A percentile compares a stretch with the other conserved stretches of the same genome.
phyloP scores from a whole-genome alignment of 2,113 vertebrate genomes.

The Nothoprocta pentlandii region DNA sequence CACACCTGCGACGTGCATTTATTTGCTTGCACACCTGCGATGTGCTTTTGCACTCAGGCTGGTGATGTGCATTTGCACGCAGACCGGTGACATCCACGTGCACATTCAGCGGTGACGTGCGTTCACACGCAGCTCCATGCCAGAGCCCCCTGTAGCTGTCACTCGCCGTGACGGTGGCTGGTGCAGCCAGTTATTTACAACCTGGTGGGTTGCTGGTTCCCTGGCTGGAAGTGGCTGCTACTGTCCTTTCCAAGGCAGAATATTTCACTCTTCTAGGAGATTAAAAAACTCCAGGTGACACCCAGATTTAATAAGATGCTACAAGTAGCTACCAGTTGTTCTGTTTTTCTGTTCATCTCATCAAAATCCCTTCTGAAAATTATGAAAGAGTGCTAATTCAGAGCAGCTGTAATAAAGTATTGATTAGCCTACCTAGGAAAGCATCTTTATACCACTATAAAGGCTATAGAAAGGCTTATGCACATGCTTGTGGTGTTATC shows the following conservation, averaged over 20 bases:
- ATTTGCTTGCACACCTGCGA: too few species aligned
- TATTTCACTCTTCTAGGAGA: not conserved
- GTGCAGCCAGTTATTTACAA: not conserved
- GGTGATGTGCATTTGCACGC: rapidly evolving
- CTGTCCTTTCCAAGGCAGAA: not conserved
- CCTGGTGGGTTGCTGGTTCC: not conserved
- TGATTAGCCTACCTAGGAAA: not conserved
- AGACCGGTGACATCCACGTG: rapidly evolving
- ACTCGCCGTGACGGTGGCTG: rapidly evolving
- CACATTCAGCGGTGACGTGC: rapidly evolving
- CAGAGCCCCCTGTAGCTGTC: not conserved
- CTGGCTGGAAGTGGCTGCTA: not conserved
- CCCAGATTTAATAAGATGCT: not conserved
- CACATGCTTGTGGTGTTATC: not conserved
- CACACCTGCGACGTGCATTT: too few species aligned
- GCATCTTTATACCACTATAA: not conserved
- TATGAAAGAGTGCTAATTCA: not conserved
- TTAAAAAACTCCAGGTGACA: not conserved
- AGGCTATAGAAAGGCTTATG: not conserved
- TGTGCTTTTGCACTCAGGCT: rapidly evolving
- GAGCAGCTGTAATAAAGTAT: not conserved
- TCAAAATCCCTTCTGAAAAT: not conserved
- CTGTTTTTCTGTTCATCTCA: not conserved
- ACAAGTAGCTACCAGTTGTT: not conserved
- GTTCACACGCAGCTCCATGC: rapidly evolving